phyloP scores from a whole-genome alignment of 2,888 invertebrate species.

The Trisateles emortualis region DNA sequence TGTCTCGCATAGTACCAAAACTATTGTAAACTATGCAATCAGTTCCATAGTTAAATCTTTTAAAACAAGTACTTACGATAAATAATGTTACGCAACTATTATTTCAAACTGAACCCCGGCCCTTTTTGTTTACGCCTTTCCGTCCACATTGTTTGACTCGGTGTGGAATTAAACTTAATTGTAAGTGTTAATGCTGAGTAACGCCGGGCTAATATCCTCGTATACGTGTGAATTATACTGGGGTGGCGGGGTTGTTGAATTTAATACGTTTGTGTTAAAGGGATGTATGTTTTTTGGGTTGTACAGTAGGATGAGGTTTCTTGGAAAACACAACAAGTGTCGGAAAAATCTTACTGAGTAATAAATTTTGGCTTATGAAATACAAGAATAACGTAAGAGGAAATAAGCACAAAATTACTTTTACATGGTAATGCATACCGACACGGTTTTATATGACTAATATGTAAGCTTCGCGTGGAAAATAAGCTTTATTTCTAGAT shows the following conservation, averaged over 20 bases:
- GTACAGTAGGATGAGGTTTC: background rate
- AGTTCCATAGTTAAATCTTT: too few relatives aligned
- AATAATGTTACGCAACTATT: background rate
- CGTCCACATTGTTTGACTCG: constrained; percentile 65
- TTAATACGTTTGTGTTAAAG: constrained; percentile 10
- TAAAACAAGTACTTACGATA: background rate
- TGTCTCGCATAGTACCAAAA: too few relatives aligned
- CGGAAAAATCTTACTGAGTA: background rate
- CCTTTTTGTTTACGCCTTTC: constrained; percentile 63
- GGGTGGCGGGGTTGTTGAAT: constrained; percentile 8
- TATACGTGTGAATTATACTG: constrained; percentile 24
- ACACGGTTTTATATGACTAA: background rate
- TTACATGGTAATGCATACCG: background rate
- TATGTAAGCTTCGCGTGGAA: background rate
- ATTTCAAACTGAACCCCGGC: background rate
- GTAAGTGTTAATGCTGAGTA: constrained; percentile 68
- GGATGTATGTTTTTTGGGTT: constrained; percentile 4
- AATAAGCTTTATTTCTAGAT: background rate
- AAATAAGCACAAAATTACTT: background rate
- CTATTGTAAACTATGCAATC: too few relatives aligned
- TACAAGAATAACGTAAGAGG: background rate
- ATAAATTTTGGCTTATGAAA: background rate
- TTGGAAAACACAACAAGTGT: background rate
- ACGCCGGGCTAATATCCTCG: constrained; percentile 51
- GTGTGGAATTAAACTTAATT: constrained; percentile 66